Base-by-base conservation (phyloP, 2,797 vertebrate species). In the Spheniscus humboldti region DNA sequence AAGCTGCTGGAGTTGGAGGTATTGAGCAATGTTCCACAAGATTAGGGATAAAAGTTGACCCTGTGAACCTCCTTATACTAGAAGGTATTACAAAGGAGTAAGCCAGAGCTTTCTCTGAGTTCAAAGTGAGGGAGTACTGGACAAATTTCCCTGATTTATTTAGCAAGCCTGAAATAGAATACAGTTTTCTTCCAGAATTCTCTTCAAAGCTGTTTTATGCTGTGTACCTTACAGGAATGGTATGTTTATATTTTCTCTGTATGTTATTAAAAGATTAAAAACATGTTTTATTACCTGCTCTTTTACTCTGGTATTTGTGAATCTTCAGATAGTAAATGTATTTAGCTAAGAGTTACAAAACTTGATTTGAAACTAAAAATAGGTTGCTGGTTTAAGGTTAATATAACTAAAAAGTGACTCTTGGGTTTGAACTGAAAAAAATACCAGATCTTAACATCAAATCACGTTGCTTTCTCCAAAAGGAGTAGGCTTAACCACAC, bases 1-100 rank as follows among this genome's bases (percentile, higher is more conserved):
- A 60, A 37, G 59, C 93, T 48, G 75, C 83, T 86, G 88, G 63
- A 68, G 27, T 59, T 85, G 81, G 81, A 92, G 80, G 57, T 62
- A 56, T 19, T 85, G 86, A 82, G 86, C 77, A 93, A 92, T 77
- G 81, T 92, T 89, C 84, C 75, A 53, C 72, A 72, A 80, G 81
- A 71, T 92, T 19, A 85, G 52, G 81, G 89, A 83, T 93, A 91
- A 90, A 95, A 95, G 84, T 73, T 95, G 89, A 91, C 87, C 88
- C 69, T 39, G 35, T 93, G 92, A 94, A 80, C 90, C 90, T 89
- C 52, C 53, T 78, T 66, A 8, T n/a, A n/a, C 33, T 73, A 87
- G 52, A 45, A 92, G 63, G n/a, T 95, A 67, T 67, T 85, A 66
- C 47, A 87, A 45, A 82, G 84, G 73, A 75, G 56, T 64, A 78